A percentile compares a stretch with the other conserved stretches of the same genome.
Conservation (phyloP, 2,888 invertebrate genomes). For the Antitype chi region DNA sequence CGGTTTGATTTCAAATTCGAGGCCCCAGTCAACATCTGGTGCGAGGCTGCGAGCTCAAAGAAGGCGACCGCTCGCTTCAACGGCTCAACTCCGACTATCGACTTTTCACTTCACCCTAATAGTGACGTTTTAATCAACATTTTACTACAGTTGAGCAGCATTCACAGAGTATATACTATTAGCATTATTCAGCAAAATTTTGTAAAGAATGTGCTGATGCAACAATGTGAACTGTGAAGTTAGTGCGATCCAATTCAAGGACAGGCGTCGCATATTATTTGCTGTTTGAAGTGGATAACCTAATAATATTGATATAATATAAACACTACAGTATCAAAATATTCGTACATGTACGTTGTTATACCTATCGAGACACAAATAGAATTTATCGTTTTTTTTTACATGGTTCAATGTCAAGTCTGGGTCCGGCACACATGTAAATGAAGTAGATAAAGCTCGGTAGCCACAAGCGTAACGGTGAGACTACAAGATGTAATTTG, state of each 20-base stretch:
- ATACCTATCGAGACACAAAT: conserved; percentile 1
- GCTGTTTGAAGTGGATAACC: conserved; percentile 4
- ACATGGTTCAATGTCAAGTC: conserved; percentile 31
- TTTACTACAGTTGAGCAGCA: neutral
- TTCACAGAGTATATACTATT: too few species aligned
- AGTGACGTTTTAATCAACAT: neutral
- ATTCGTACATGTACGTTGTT: neutral
- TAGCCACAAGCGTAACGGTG: neutral
- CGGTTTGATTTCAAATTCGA: too few species aligned
- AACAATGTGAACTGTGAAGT: conserved; percentile 10
- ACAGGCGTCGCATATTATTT: neutral
- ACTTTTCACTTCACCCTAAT: too few species aligned
- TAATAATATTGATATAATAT: neutral
- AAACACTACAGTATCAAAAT: neutral
- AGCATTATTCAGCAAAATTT: neutral
- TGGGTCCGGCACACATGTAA: neutral
- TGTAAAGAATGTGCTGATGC: conserved; percentile 12
- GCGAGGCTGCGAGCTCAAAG: too few species aligned
- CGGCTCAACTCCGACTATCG: too few species aligned
- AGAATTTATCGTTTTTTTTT: conserved; percentile 26
- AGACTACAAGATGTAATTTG: neutral
- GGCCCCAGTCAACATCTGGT: too few species aligned
- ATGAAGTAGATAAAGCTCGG: conserved; percentile 21
- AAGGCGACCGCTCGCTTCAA: too few species aligned
- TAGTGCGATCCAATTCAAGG: conserved; percentile 7